Evolutionary conservation across 2,888 invertebrate genomes (phyloP).

Genomic region (Tupiocoris notatus): DNA sequence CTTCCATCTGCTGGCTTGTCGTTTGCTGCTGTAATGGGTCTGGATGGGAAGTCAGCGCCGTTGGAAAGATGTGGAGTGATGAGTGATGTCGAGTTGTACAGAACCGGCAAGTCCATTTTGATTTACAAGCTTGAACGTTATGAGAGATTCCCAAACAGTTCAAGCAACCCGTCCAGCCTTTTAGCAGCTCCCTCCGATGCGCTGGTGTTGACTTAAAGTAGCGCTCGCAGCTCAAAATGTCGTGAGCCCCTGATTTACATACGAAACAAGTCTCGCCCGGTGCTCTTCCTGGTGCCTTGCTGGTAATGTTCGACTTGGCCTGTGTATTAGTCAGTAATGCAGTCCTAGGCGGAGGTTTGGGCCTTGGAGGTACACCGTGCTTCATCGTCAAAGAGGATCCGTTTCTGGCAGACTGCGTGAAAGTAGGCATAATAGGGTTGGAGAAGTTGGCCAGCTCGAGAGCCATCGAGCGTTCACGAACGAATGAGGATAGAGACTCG

Average conservation of each 20-base stretch:
- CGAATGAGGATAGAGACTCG: not conserved
- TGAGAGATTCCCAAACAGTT: not conserved
- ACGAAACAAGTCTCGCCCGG: too few species aligned
- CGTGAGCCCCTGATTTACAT: too few species aligned
- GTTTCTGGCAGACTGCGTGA: not conserved
- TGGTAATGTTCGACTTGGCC: too few species aligned
- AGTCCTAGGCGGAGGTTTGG: not conserved
- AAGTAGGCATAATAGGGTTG: not conserved
- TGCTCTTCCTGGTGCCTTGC: too few species aligned
- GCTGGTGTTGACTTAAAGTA: too few species aligned
- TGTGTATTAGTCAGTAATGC: too few species aligned
- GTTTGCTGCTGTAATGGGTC: too few species aligned
- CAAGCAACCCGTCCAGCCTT: slow-evolving; percentile 5
- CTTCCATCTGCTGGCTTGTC: too few species aligned
- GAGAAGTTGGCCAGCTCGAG: not conserved
- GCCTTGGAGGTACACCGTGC: not conserved
- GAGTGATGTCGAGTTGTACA: slow-evolving; percentile 11
- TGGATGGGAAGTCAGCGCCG: too few species aligned
- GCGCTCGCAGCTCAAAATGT: too few species aligned
- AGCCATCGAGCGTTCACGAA: not conserved
- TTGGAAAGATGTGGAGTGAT: too few species aligned
- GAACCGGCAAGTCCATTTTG: not conserved
- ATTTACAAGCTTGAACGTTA: not conserved
- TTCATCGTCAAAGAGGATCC: not conserved
- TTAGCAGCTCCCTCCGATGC: too few species aligned